Percentiles rank a stretch among this genome's conserved stretches.
phyloP scores from a whole-genome alignment of 2,888 invertebrate species.

The Ochropleura leucogaster region DNA sequence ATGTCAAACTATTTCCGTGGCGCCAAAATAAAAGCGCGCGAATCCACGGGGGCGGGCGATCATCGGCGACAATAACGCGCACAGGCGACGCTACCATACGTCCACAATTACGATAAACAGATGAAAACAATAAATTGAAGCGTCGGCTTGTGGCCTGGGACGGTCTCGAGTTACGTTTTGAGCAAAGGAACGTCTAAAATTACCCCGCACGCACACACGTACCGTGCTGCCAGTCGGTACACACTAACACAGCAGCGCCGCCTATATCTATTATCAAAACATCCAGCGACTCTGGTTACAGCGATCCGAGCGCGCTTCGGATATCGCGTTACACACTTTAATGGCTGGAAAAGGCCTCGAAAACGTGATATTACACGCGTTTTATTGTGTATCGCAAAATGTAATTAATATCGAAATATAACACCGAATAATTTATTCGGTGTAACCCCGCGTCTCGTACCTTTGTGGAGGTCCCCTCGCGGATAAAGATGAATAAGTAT shows the following conservation, averaged over 20 bases:
- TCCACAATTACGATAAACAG: conserved; percentile 83
- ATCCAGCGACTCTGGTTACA: conserved; percentile 90
- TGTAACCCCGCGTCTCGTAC: conserved; percentile 79
- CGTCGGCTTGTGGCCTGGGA: conserved; percentile 90
- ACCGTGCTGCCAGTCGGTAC: conserved; percentile 75
- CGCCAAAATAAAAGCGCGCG: conserved; percentile 88
- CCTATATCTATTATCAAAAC: conserved; percentile 91
- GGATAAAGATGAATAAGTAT: conserved; percentile 80
- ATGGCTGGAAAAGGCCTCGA: conserved; percentile 91
- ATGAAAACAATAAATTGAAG: conserved; percentile 89
- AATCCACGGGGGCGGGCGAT: conserved; percentile 76
- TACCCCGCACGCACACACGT: conserved; percentile 87
- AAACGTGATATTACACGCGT: conserved; percentile 90
- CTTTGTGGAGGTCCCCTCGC: conserved; percentile 80
- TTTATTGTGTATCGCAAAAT: conserved; percentile 90
- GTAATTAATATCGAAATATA: conserved; percentile 89
- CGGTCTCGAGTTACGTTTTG: conserved; percentile 89
- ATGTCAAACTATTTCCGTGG: conserved; percentile 88
- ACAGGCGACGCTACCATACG: conserved; percentile 70
- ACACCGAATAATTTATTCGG: conserved; percentile 88
- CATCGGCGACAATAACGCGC: conserved; percentile 63
- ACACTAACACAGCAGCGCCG: conserved; percentile 82
- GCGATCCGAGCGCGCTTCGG: conserved; percentile 90
- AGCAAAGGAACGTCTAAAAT: conserved; percentile 91
- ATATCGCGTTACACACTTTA: conserved; percentile 90